These are phyloP conservation scores for Rattus rattus DNA, from an alignment of 2,113 vertebrate species.

Conservation along the genomic window DNA sequence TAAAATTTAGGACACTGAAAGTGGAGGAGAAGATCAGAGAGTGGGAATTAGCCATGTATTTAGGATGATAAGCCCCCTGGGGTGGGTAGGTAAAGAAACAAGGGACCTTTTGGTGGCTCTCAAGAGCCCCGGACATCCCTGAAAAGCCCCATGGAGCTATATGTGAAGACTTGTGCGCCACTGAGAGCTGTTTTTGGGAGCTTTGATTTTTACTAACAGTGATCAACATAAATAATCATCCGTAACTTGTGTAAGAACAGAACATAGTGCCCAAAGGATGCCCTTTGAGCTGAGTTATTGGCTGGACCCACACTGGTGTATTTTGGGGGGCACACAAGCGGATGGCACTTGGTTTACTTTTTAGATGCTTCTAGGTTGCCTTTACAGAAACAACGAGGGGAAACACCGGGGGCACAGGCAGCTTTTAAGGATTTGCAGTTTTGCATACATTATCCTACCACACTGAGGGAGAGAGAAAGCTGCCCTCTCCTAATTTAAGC, in stretches of 20 bases:
- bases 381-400: neutral
- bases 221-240: conserved; percentile 1
- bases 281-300: neutral
- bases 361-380: neutral
- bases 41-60: neutral
- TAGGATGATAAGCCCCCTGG: neutral
- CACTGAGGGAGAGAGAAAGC: neutral
- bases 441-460: neutral
- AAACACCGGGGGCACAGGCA: conserved; percentile 8
- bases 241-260: conserved; percentile 44
- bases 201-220: conserved; percentile 37
- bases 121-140: neutral
- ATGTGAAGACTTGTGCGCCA: neutral
- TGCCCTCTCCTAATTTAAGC: neutral
- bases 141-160: neutral
- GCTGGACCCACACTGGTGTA: neutral
- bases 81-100: neutral
- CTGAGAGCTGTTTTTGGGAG: neutral
- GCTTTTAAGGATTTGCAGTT: neutral
- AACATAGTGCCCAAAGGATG: neutral
- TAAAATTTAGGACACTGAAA: neutral
- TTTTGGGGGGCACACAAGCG: neutral
- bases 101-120: neutral
- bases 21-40: neutral
- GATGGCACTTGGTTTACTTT: neutral